Conservation (phyloP, 2,797 vertebrate species). For the Schizopygopsis malacanthus region DNA sequence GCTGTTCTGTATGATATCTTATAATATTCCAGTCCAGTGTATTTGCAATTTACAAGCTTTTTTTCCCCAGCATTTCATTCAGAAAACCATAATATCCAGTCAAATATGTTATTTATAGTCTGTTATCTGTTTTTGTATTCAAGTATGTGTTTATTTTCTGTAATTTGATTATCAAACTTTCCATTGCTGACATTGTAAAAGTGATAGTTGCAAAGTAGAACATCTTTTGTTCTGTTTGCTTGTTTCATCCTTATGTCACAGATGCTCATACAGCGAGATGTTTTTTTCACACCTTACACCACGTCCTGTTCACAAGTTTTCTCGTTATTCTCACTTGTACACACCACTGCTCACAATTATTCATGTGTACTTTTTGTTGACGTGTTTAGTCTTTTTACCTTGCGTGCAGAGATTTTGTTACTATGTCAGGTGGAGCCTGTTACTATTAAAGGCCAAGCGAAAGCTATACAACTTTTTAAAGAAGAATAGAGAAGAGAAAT, state of each 20-base stretch:
- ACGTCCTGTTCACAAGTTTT: conserved; percentile 57
- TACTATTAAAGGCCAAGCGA: neutral
- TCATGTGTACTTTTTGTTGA: neutral
- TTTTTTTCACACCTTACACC: conserved; percentile 63
- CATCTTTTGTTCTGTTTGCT: neutral
- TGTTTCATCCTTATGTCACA: conserved; percentile 23
- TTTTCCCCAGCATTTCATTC: neutral
- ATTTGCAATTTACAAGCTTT: neutral
- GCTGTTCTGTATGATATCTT: neutral
- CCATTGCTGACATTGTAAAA: neutral
- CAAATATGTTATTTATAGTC: neutral
- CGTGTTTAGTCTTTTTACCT: conserved; percentile 2
- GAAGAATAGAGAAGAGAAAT: conserved; percentile 36
- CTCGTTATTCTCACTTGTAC: neutral
- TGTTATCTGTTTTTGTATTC: neutral
- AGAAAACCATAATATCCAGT: neutral
- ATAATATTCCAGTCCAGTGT: neutral
- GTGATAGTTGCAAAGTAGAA: neutral
- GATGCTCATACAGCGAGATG: conserved; percentile 32
- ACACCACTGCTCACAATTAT: neutral
- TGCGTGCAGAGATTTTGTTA: conserved; percentile 12
- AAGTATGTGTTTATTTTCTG: neutral
- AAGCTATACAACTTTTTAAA: neutral
- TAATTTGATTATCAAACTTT: neutral
- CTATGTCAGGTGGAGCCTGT: neutral